phyloP scores from a whole-genome alignment of 2,888 invertebrate genomes.

The Melinaea menophilus region DNA sequence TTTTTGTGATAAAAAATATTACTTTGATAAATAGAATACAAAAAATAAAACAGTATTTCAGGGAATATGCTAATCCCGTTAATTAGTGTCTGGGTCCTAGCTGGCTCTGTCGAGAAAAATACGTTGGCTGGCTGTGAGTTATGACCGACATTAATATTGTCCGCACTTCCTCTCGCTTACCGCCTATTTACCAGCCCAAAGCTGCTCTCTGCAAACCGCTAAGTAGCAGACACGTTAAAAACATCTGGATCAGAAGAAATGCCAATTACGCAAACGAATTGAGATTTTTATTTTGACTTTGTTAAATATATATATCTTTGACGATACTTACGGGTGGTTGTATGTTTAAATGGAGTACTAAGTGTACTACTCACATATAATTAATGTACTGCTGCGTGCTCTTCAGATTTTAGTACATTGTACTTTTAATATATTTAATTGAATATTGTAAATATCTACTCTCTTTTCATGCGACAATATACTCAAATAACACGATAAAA shows the following conservation, averaged over 20 bases:
- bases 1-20: neutral
- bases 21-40: neutral
- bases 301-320: neutral
- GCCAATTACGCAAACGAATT: conserved; percentile 23
- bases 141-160: conserved; percentile 71
- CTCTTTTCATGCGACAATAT: too few species aligned
- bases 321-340: too few species aligned
- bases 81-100: conserved; percentile 70
- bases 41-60: conserved; percentile 34
- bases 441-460: too few species aligned
- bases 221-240: conserved; percentile 29
- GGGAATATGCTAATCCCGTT: conserved; percentile 73
- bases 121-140: conserved; percentile 62
- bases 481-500: too few species aligned
- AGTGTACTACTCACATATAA: too few species aligned
- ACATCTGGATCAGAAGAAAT: conserved; percentile 31
- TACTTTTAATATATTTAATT: too few species aligned
- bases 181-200: conserved; percentile 59
- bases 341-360: too few species aligned
- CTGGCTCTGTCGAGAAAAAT: conserved; percentile 65
- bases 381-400: too few species aligned
- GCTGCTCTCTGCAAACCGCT: conserved; percentile 34
- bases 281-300: conserved; percentile 3
- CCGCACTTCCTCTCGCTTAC: conserved; percentile 62
- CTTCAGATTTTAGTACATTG: too few species aligned